Percentiles rank a stretch among this genome's conserved stretches.
Conservation (phyloP, 1,140 invertebrate species). For the Belonocnema kinseyi region DNA sequence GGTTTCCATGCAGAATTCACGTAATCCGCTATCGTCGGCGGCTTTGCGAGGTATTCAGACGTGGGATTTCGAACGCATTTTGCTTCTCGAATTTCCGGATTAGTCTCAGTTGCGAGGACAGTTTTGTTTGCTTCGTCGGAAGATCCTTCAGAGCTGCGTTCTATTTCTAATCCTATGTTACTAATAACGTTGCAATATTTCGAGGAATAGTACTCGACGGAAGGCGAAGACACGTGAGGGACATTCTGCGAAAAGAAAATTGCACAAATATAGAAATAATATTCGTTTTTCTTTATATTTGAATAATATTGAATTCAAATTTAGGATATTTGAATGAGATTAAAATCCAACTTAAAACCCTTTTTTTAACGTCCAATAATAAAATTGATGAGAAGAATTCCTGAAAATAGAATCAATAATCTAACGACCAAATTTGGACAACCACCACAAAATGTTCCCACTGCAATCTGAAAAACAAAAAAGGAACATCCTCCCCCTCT, state of each 20-base stretch:
- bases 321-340: too few species aligned
- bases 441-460: too few species aligned
- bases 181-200: slow-evolving; percentile 56
- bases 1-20: slow-evolving; percentile 72
- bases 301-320: too few species aligned
- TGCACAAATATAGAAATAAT: not conserved
- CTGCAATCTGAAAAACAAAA: too few species aligned
- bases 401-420: too few species aligned
- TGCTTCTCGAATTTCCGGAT: slow-evolving; percentile 70
- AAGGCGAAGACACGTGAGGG: slow-evolving; percentile 49
- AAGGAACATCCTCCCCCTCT: too few species aligned
- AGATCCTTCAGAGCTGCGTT: slow-evolving; percentile 59
- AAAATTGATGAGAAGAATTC: too few species aligned
- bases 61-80: slow-evolving; percentile 71
- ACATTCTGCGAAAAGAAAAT: slow-evolving; percentile 52
- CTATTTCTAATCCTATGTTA: slow-evolving; percentile 46
- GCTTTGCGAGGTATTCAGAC: slow-evolving; percentile 62
- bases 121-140: slow-evolving; percentile 61
- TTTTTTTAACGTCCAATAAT: too few species aligned
- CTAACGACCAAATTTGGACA: too few species aligned
- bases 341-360: too few species aligned
- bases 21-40: slow-evolving; percentile 69
- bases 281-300: not conserved
- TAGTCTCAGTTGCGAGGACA: slow-evolving; percentile 68
- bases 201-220: slow-evolving; percentile 52